A percentile compares a stretch with the other conserved stretches of the same genome.
Conservation (phyloP, 1,140 invertebrate species). For the Heliconius nattereri region DNA sequence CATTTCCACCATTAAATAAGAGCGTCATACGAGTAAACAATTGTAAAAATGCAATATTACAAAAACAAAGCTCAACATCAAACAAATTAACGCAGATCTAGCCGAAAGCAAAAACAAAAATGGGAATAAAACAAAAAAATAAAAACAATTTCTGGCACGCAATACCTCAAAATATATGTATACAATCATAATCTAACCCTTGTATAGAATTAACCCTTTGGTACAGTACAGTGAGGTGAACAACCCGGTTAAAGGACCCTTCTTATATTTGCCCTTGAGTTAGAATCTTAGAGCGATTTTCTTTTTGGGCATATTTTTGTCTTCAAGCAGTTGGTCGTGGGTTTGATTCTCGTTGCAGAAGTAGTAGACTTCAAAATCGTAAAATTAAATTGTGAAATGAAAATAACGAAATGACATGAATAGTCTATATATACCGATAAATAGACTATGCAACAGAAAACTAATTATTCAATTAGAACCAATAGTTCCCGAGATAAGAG, state of each 20-base stretch:
- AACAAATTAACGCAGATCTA: constrained; percentile 32
- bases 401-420: no score
- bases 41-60: constrained; percentile 19
- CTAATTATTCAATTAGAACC: no score
- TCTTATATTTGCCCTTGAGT: constrained; percentile 44
- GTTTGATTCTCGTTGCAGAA: not conserved
- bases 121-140: constrained; percentile 52
- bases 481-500: no score
- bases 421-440: no score
- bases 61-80: constrained; percentile 35
- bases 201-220: constrained; percentile 77
- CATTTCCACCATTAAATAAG: constrained; percentile 5
- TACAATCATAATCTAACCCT: constrained; percentile 63
- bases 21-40: constrained; percentile 9
- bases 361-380: not conserved
- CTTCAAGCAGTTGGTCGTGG: not conserved
- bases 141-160: constrained; percentile 63
- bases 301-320: not conserved
- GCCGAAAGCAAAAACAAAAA: constrained; percentile 32
- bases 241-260: constrained; percentile 73
- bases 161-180: constrained; percentile 62
- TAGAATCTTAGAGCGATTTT: constrained; percentile 38
- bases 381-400: no score
- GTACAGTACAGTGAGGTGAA: constrained; percentile 66
- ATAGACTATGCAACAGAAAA: no score